Evolutionary conservation across 53 echinoderm and acorn worm species (phyloP), one percentile per base, ranked within the genome.

Genomic region (Pentamera pediparva): DNA sequence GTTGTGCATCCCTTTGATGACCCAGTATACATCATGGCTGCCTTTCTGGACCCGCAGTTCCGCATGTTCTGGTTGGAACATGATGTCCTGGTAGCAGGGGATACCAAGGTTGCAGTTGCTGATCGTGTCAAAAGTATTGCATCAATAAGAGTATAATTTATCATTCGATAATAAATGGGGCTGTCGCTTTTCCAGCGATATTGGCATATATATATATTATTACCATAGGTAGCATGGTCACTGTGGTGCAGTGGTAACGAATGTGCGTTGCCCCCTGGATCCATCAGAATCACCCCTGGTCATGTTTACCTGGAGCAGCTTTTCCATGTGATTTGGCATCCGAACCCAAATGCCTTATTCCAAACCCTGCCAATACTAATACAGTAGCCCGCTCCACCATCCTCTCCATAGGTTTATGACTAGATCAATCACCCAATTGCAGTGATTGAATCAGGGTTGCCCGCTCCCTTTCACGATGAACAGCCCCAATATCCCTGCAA

Each of bases 51-150:
- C 57, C 57, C 57, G 25, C 57, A 56, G 24, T 56, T 56, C 19
- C 11, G 57, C 57, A 11, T 56, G 19, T 56, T 56, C 25, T 56
- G 57, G 57, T 56, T 56, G 25, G 57, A 56, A 24, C 57, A 56
- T 56, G 57, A 56, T 56, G 57, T 56, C 11, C 19, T 20, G n/a
- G 57, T 56, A 56, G 11, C 4, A 56, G 25, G 25, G 25, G 57
- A 56, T 56, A 56, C 25, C 57, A 56, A 56, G 57, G 4, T 56
- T 56, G 25, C 57, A 56, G 57, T 56, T 18, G 25, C n/a, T 11
- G 57, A 56, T 56, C 57, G n/a, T 56, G 57, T 56, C 24, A 56
- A 56, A 56, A 25, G 57, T 56, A 56, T 22, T 56, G 56, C 56
- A 56, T 56, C 18, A 56, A 56, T 45, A 45, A n/a, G 12, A 45